Evolutionary conservation across 1,140 invertebrate species (phyloP), one percentile per base, ranked within the genome.

Genomic region (Zaprionus taronus): DNA sequence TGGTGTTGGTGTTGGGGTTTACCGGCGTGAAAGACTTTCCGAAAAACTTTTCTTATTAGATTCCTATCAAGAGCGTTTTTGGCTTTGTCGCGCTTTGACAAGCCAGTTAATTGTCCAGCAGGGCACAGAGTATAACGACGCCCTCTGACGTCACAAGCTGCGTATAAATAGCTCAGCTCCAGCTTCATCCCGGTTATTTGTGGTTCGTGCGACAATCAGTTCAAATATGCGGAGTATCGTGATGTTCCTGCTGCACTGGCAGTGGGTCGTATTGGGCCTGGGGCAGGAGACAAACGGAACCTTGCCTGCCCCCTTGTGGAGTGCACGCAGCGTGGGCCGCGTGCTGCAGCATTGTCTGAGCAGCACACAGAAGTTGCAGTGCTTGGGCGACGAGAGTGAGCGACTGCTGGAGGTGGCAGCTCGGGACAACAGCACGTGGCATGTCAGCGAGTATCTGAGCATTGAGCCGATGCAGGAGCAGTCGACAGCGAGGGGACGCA

Each of bases 361-460:
- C 5, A 49, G 80, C 68, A 60, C 79, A n/a, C 79, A 92, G 36
- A 79, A 91, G 11, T 79, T 94, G 74, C 91, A 95, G 14, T 96
- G 95, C 72, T 71, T 96, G 9, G 94, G 94, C 62, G 91, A 92
- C 36, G 89, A 94, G 22, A 93, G 94, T 0, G 78, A 95, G n/a
- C 92, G 94, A 2, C 87, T 94, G 4, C 73, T 95, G 15, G 94
- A 95, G 49, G 79, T 92, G 2, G 94, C 94, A 1, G 93, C 94
- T 5, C 85, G 92, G 41, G 94, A 94, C 72, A 94, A 95, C 57
- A 93, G 93, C 34, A 94, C 95, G 17, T 94, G 95, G 81, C 92
- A 92, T 17, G 83, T 95, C 41, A 94, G 93, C 74, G 94, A 95
- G 58, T 94, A 90, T 26, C 80, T 95, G n/a, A 93, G 93, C 5